These are phyloP conservation scores for Protobothrops mucrosquamatus DNA, from an alignment of 2,113 vertebrate species.

Conservation along the genomic window DNA sequence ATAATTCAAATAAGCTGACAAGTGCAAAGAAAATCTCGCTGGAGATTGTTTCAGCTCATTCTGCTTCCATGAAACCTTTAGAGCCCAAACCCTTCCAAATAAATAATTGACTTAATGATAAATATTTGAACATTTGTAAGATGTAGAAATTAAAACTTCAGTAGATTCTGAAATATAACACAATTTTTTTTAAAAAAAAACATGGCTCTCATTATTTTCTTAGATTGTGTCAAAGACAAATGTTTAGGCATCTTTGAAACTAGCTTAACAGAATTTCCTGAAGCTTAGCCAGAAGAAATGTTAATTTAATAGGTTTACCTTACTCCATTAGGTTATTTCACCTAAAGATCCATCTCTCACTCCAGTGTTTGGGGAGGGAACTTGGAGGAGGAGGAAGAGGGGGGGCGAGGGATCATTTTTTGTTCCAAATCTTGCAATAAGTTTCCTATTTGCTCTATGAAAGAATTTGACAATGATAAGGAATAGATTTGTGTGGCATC, in stretches of 20 bases:
- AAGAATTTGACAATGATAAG: not conserved
- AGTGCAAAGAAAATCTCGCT: not conserved
- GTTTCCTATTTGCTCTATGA: not conserved
- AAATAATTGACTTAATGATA: not conserved
- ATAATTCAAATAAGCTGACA: not conserved
- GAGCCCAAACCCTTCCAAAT: not conserved
- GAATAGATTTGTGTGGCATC: not conserved
- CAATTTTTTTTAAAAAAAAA: not conserved
- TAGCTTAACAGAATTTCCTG: not conserved
- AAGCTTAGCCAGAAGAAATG: not conserved
- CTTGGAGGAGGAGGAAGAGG: not conserved
- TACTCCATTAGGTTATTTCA: not conserved
- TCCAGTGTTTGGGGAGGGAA: not conserved
- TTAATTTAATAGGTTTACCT: not conserved
- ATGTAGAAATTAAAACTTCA: not conserved
- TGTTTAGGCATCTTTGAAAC: not conserved
- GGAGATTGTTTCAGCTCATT: not conserved
- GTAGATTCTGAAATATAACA: not conserved
- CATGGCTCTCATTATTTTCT: not conserved
- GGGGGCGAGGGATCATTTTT: not conserved
- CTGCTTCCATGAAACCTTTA: not conserved
- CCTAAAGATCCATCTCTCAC: not conserved
- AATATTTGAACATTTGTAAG: not conserved
- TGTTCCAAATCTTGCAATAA: not conserved
- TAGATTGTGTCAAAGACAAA: not conserved